Base-by-base conservation (phyloP, 2,888 invertebrate species). In the Zygothrica quintamaculata region DNA sequence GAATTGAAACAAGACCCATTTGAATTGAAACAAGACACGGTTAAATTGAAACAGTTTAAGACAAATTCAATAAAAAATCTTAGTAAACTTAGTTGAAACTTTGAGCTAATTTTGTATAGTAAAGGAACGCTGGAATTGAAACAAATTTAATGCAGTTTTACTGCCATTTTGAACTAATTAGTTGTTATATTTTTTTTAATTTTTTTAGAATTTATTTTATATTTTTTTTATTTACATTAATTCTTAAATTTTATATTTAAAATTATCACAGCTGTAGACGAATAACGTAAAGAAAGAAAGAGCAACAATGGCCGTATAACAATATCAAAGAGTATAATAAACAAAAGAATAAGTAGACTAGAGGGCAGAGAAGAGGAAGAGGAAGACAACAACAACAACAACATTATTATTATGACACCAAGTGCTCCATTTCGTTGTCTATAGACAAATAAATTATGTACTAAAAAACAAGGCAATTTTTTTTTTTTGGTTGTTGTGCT, bases 381-480 rank as follows among this genome's bases (percentile, higher is more conserved):
- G 25, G 29, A 9, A 5, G 22, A 53, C 11, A 25, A 8, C 0
- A 12, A 13, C 26, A 29, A 15, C 15, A 34, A 18, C 36, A 13
- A 44, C 9, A 9, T 5, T 26, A 62, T 79, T 77, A 74, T 62
- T 65, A 70, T 67, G 82, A 74, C 77, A 67, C 60, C 61, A 62
- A 79, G 66, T 84, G 85, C 82, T 78, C 72, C 59, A 85, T 60
- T 86, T 73, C 59, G 68, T 65, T 70, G 86, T 79, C 69, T 79
- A 65, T 79, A 61, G 62, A 51, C 65, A 68, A 71, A 66, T 75
- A 76, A 78, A 76, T 75, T 66, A 78, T 62, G 62, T 68, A 71
- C 71, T 68, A 55, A 71, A 71, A 71, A 68, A 68, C 50, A 66
- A 70, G 51, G 37, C 56, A 61, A 43, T 56, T 65, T 15, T 7